Evolutionary conservation across 2,797 vertebrate species (phyloP), one percentile per base, ranked within the genome.

Genomic region (Botia kubotai): DNA sequence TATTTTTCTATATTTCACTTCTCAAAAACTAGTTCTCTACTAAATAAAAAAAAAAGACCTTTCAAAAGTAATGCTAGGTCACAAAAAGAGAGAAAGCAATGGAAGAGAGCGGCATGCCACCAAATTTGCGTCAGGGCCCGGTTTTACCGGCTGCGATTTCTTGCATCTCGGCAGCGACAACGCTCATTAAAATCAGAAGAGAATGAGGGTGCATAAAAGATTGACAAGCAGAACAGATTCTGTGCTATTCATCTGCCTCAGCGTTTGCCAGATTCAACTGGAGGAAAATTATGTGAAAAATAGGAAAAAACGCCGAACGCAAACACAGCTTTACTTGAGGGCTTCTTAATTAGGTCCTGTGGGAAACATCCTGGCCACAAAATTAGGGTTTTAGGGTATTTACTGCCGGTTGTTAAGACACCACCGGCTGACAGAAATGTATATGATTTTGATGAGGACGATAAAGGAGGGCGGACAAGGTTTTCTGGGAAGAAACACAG

Each of bases 161-260:
- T 33, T 12, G 65, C 53, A 8, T 69, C 65, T 69, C 57, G 5
- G 39, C 55, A 69, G 65, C 72, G 17, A 60, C n/a, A 12, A 12
- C 4, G 53, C 74, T 81, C 78, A 80, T 80, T 80, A 80, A 80
- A 80, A 80, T 50, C 69, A 67, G 62, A 66, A 57, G 50, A 80
- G 70, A 70, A 73, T 67, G 78, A 73, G 70, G 50, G 70, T 62
- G 70, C 71, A 73, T 29, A 71, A 67, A 60, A 80, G 78, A 80
- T 73, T 80, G 78, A 80, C 78, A 80, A 76, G 55, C 80, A 81
- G 70, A 80, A 73, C 78, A 72, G 60, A 80, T 73, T 80, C 63
- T 23, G 50, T 17, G 21, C 48, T 72, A 76, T 80, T 83, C 72
- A 83, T 83, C 66, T 75, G 77, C 66, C 17, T 43, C 48, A 43